Percentiles rank a stretch among this genome's conserved stretches.
These are phyloP conservation scores for Coleophora flavipennella DNA, from an alignment of 2,888 invertebrate genomes.

Conservation along the genomic window DNA sequence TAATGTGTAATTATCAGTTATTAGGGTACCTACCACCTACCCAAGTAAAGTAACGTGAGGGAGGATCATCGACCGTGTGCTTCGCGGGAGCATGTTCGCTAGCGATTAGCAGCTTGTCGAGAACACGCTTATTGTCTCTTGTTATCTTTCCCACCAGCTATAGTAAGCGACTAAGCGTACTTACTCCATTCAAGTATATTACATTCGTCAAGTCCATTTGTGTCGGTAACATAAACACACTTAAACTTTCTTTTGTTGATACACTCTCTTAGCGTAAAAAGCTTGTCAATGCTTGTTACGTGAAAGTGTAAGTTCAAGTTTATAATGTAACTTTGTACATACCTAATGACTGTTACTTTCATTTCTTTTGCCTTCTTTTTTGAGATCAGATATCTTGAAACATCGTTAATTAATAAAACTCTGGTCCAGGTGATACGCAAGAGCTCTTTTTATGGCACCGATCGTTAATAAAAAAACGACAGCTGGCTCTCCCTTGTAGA, in stretches of 20 bases:
- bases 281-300: constrained; percentile 20
- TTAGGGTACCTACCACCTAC: too few relatives aligned
- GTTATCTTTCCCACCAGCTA: constrained; percentile 21
- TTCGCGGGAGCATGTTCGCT: constrained; percentile 16
- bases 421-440: constrained; percentile 21
- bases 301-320: constrained; percentile 31
- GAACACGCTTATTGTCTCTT: constrained; percentile 22
- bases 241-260: constrained; percentile 22
- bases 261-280: constrained; percentile 16
- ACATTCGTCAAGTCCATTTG: constrained; percentile 15
- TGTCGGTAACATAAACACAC: constrained; percentile 15
- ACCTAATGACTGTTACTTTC: constrained; percentile 19
- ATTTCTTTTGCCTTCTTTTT: constrained; percentile 25
- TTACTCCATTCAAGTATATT: constrained; percentile 17
- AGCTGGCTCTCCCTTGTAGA: constrained; percentile 36
- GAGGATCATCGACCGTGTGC: constrained; percentile 7
- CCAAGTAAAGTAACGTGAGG: too few relatives aligned
- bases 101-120: constrained; percentile 23
- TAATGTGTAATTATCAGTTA: too few relatives aligned
- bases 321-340: constrained; percentile 3
- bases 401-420: constrained; percentile 25
- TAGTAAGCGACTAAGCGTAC: constrained; percentile 11
- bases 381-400: constrained; percentile 21
- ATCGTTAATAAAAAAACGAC: constrained; percentile 31
- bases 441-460: constrained; percentile 30